Percentiles rank a stretch among this genome's conserved stretches.
These are phyloP conservation scores for Seriola aureovittata DNA, from an alignment of 2,113 vertebrate species.

Conservation along the genomic window DNA sequence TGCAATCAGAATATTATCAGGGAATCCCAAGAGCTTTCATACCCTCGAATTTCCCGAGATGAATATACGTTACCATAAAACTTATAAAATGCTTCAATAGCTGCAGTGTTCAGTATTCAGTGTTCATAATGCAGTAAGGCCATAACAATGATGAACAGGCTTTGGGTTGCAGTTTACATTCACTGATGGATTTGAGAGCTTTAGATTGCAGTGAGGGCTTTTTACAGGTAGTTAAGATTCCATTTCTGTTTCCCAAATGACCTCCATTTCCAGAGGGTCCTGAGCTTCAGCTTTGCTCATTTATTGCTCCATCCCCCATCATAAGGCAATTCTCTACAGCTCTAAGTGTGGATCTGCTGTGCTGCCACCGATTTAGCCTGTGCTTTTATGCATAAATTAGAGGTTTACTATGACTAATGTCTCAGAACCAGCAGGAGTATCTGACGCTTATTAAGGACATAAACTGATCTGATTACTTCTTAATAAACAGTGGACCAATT, in stretches of 20 bases:
- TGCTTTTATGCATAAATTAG: conserved; percentile 38
- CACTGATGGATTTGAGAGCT: conserved; percentile 65
- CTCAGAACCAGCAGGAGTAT: not conserved
- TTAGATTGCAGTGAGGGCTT: conserved; percentile 58
- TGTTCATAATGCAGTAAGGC: conserved; percentile 43
- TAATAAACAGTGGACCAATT: conserved; percentile 9
- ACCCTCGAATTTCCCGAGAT: conserved; percentile 21
- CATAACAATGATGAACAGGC: conserved; percentile 67
- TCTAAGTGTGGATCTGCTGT: conserved; percentile 19
- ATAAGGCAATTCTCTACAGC: conserved; percentile 32
- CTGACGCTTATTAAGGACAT: conserved; percentile 7
- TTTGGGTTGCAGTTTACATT: conserved; percentile 65
- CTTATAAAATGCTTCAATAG: conserved; percentile 40
- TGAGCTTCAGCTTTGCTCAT: conserved; percentile 65
- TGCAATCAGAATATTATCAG: conserved; percentile 3
- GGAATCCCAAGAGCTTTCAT: conserved; percentile 23
- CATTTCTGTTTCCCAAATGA: conserved; percentile 73
- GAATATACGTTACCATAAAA: conserved; percentile 37
- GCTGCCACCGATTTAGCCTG: conserved; percentile 30
- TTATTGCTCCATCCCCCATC: conserved; percentile 55
- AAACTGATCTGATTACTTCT: not conserved
- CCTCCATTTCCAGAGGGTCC: conserved; percentile 72
- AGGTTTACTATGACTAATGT: conserved; percentile 1
- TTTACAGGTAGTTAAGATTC: conserved; percentile 78
- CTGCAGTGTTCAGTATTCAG: conserved; percentile 41